These are phyloP conservation scores for Heptranchias perlo DNA, from an alignment of 2,113 vertebrate genomes.

Conservation along the genomic window DNA sequence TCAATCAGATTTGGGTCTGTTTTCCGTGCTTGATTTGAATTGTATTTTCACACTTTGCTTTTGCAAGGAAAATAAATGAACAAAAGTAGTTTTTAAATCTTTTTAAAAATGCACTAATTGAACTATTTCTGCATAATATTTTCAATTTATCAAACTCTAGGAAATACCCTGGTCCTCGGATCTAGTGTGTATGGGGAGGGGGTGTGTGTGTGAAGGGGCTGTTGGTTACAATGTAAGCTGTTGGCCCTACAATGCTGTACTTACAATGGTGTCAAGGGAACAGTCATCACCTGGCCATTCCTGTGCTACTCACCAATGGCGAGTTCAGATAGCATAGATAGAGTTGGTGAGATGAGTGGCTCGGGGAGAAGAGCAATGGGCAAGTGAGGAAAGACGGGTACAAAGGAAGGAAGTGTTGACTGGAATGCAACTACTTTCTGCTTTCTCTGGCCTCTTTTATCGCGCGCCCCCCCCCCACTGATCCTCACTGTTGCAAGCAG, in stretches of 20 bases:
- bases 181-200: no score
- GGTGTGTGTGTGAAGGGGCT: neutral
- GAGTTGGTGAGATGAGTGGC: neutral
- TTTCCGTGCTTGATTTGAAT: neutral
- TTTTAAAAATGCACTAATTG: neutral
- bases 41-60: neutral
- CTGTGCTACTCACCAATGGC: neutral
- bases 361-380: neutral
- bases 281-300: neutral
- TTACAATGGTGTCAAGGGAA: neutral
- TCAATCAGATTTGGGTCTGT: neutral
- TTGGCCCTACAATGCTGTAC: neutral
- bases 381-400: neutral
- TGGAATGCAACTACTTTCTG: neutral
- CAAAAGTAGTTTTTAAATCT: neutral
- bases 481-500: neutral
- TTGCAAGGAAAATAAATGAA: neutral
- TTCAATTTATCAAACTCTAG: neutral
- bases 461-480: no score
- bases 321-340: neutral
- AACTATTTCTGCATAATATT: neutral
- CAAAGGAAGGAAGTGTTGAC: neutral
- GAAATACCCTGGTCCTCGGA: neutral
- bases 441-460: neutral
- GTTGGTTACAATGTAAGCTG: neutral